These are phyloP conservation scores for Melanotaenia boesemani DNA, from an alignment of 2,797 vertebrate species.

Conservation along the genomic window DNA sequence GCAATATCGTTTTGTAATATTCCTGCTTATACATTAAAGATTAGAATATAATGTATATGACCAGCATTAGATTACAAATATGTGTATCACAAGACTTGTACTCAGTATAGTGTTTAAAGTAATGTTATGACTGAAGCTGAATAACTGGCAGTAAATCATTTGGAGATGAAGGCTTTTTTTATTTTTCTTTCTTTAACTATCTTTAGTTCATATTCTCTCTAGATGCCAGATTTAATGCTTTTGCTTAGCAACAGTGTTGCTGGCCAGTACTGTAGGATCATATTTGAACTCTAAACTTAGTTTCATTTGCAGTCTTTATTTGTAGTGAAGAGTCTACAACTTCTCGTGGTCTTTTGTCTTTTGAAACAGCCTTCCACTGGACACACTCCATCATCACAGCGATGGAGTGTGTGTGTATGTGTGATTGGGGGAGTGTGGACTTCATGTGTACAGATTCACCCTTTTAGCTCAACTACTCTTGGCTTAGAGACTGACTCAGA, in stretches of 20 bases:
- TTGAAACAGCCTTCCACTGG: constrained; percentile 32
- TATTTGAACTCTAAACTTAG: constrained; percentile 40
- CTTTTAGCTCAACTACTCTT: constrained; percentile 23
- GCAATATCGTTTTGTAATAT: constrained; percentile 54
- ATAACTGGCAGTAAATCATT: constrained; percentile 1
- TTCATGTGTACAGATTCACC: constrained; percentile 22
- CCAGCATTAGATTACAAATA: constrained; percentile 8
- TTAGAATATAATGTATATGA: constrained; percentile 33
- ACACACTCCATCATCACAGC: constrained; percentile 41
- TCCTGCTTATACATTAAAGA: constrained; percentile 36
- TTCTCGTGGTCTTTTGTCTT: constrained; percentile 35
- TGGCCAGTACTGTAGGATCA: constrained; percentile 48
- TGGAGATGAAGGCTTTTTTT: too few relatives aligned
- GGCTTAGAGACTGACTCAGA: constrained; percentile 16
- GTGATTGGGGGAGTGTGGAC: background rate
- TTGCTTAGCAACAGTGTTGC: constrained; percentile 24
- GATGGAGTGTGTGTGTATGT: background rate
- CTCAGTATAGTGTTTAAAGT: constrained; percentile 11
- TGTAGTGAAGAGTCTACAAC: constrained; percentile 27
- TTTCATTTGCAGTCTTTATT: constrained; percentile 29
- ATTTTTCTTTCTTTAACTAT: constrained; percentile 1
- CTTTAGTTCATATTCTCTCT: constrained; percentile 3
- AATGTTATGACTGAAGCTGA: constrained; percentile 6
- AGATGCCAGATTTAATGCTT: constrained; percentile 8
- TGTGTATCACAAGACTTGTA: constrained; percentile 24